Evolutionary conservation across 2,888 invertebrate genomes (phyloP).

Genomic region (Peribatodes rhomboidaria): DNA sequence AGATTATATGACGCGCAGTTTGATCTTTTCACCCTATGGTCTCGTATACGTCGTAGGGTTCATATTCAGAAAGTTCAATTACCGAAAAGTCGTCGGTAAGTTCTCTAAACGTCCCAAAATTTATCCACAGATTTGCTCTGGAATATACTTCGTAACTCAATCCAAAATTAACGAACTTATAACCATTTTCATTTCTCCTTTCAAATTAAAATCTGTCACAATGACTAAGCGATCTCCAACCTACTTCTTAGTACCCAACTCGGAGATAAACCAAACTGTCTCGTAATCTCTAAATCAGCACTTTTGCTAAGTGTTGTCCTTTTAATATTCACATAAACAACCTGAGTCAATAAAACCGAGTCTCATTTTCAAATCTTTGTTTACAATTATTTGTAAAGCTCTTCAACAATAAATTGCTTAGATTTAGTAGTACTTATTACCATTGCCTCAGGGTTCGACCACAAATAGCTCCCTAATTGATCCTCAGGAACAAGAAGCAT

Average conservation of each 20-base stretch:
- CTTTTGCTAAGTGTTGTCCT: too few relatives aligned
- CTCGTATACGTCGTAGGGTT: background rate
- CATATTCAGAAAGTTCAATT: too few relatives aligned
- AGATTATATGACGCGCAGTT: slow-evolving; percentile 2
- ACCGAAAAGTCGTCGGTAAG: too few relatives aligned
- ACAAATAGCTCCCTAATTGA: slow-evolving; percentile 36
- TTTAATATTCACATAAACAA: background rate
- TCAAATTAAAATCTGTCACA: too few relatives aligned
- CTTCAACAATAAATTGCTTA: slow-evolving; percentile 1
- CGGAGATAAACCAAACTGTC: too few relatives aligned
- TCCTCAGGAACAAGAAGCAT: slow-evolving; percentile 27
- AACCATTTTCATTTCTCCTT: too few relatives aligned
- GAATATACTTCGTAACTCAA: too few relatives aligned
- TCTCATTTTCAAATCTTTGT: slow-evolving; percentile 1
- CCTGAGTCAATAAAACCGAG: background rate
- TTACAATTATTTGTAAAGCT: slow-evolving; percentile 2
- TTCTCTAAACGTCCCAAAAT: too few relatives aligned
- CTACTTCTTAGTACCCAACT: too few relatives aligned
- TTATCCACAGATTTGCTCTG: too few relatives aligned
- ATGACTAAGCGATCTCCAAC: too few relatives aligned
- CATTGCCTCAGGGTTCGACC: slow-evolving; percentile 19
- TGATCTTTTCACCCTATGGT: background rate
- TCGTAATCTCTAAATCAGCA: background rate
- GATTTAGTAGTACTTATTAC: slow-evolving; percentile 9
- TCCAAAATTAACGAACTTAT: too few relatives aligned